phyloP scores from a whole-genome alignment of 64 coral and sea anemone genomes.

The Pachyseris speciosa region DNA sequence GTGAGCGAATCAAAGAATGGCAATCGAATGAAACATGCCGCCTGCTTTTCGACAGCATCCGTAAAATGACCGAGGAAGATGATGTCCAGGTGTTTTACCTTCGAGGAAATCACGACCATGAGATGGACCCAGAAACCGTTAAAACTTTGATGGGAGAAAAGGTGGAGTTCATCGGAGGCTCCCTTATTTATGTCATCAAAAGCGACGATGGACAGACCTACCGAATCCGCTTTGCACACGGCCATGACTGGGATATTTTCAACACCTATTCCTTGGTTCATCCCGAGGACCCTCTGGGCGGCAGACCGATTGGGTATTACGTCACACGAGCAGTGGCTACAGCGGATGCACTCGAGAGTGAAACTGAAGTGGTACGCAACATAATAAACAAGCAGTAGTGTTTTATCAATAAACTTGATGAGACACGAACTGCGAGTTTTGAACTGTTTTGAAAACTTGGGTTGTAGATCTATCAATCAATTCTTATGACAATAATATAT shows the following conservation, averaged over 20 bases:
- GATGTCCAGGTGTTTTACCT: slow-evolving; percentile 43
- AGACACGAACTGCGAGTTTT: too few relatives aligned
- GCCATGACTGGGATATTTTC: too few relatives aligned
- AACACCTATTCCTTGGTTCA: slow-evolving; percentile 5
- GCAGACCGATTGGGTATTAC: slow-evolving; percentile 46
- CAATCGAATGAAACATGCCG: background rate
- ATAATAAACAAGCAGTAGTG: too few relatives aligned
- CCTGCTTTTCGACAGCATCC: background rate
- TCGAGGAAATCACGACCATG: too few relatives aligned
- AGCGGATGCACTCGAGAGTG: background rate
- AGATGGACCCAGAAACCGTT: too few relatives aligned
- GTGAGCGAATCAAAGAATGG: background rate
- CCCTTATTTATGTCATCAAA: too few relatives aligned
- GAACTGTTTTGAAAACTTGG: too few relatives aligned
- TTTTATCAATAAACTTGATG: too few relatives aligned
- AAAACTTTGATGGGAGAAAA: background rate
- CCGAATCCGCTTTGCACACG: too few relatives aligned
- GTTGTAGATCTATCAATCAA: too few relatives aligned
- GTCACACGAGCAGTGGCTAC: slow-evolving; percentile 47
- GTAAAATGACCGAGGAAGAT: slow-evolving; percentile 3
- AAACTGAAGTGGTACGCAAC: too few relatives aligned
- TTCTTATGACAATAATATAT: too few relatives aligned
- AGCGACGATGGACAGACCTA: slow-evolving; percentile 2
- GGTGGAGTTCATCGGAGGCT: slow-evolving; percentile 35
- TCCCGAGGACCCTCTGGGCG: background rate